Base-by-base conservation (phyloP, 2,113 vertebrate species). In the Gallinago media region DNA sequence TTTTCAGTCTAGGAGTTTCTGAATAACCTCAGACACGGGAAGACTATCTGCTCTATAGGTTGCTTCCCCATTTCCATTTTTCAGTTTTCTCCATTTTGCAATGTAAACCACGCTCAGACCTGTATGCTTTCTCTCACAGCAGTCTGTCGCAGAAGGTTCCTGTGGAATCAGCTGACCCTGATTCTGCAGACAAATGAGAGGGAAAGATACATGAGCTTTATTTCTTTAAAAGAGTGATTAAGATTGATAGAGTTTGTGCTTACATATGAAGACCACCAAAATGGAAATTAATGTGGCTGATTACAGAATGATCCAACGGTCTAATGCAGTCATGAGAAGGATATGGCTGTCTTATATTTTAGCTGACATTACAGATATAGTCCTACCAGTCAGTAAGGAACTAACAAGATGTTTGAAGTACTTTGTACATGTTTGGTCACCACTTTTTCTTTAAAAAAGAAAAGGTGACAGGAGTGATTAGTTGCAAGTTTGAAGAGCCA, bases 361-460 rank as follows among this genome's bases (percentile, higher is more conserved):
- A 82, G 34, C 11, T 59, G 26, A 55, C 12, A 23, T 26, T 75
- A 73, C 0, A 2, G 15, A 25, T 34, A 32, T 3, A 67, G 56
- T 47, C 15, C 11, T 21, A 18, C 5, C 40, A 61, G 4, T 17
- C 20, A 65, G 17, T 25, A 73, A 70, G 36, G 19, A 81, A 44
- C 7, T 26, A 83, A 10, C 2, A 47, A 50, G 23, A 65, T 4
- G 2, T 65, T 76, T 73, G 15, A 76, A 86, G 20, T 27, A 31
- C 3, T 70, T 12, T 22, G 4, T 34, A 40, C 21, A 26, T 0
- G 0, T 67, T 25, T 71, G 11, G 5, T 34, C 15, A 21, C 34
- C 4, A 8, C 11, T 40, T 42, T 20, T 34, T 27, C 29, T 54
- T 49, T 15, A 46, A 47, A 32, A 8, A 58, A 21, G 19, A 32